Evolutionary conservation across 2,797 vertebrate species (phyloP), one percentile per base, ranked within the genome.

Genomic region (Mycteria americana): DNA sequence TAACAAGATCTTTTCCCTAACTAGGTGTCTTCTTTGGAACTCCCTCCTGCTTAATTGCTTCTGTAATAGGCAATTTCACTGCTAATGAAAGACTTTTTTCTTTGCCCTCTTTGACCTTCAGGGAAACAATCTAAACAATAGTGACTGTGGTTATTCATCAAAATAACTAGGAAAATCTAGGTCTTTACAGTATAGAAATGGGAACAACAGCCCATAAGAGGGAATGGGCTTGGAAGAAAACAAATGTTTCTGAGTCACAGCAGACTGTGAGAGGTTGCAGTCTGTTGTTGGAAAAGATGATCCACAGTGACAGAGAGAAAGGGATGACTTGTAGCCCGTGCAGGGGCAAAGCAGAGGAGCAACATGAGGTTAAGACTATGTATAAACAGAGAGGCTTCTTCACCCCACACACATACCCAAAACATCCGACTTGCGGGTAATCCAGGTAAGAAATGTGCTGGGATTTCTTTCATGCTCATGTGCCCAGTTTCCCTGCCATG

Each of bases 391-490:
- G 19, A 70, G 43, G 13, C 8, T 78, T 21, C 13, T 86, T 86
- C n/a, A 19, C 39, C 15, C 14, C 8, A 7, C 6, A 16, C 0
- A 0, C 4, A 30, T 22, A 43, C 1, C 0, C 21, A 67, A 72
- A 93, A 30, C 10, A 48, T 3, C 6, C 6, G 28, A 11, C 7
- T 48, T 59, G 24, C 19, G 18, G 31, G 27, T 56, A 84, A 51
- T 28, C 22, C 39, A 56, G 28, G 10, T 56, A 82, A 78, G 24
- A 85, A 88, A 79, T 2, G 21, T 69, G 23, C 19, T 0, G 0
- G 31, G 12, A 24, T 39, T 11, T 14, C 56, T 88, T 77, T 70
- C 30, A 62, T 43, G n/a, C 0, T 63, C 33, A 33, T 25, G 5
- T 54, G 10, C 12, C 9, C 35, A 19, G 10, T 27, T 93, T 54